Percentiles rank a stretch among this genome's conserved stretches.
These are phyloP conservation scores for Trachurus trachurus DNA, from an alignment of 2,797 vertebrate genomes.

Conservation along the genomic window DNA sequence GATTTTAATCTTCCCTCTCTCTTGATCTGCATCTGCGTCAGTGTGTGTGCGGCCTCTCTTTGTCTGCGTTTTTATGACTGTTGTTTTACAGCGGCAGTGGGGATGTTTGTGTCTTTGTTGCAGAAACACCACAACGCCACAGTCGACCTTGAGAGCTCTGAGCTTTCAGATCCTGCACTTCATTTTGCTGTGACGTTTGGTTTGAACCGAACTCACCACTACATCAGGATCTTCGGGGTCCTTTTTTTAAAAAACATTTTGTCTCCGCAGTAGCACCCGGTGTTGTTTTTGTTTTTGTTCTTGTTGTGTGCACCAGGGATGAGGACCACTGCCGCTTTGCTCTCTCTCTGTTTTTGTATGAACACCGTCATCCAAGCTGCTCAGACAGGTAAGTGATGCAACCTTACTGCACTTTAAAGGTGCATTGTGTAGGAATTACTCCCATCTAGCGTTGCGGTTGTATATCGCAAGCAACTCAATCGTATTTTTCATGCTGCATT, in stretches of 20 bases:
- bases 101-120: conserved; percentile 10
- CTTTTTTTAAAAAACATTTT: conserved; percentile 60
- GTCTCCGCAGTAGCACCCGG: conserved; percentile 7
- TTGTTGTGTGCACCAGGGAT: conserved; percentile 48
- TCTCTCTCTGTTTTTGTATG: conserved; percentile 61
- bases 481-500: too few relatives aligned
- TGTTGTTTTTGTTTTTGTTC: conserved; percentile 28
- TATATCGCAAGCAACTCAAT: too few relatives aligned
- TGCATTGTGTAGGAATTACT: too few relatives aligned
- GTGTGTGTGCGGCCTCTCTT: not conserved
- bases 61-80: conserved; percentile 25
- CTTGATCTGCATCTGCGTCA: conserved; percentile 1
- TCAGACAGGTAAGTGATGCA: conserved; percentile 60
- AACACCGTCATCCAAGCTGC: conserved; percentile 18
- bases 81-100: conserved; percentile 27
- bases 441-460: too few relatives aligned
- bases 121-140: not conserved
- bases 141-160: conserved; percentile 35
- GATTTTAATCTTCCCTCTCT: not conserved
- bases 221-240: not conserved
- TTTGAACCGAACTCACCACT: not conserved
- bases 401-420: not conserved
- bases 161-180: not conserved
- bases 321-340: conserved; percentile 57
- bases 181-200: conserved; percentile 6